Evolutionary conservation across 30 jellyfish, hydroid and myxozoan species (phyloP), one percentile per base, ranked within the genome.

Genomic region (Aurelia aurita): DNA sequence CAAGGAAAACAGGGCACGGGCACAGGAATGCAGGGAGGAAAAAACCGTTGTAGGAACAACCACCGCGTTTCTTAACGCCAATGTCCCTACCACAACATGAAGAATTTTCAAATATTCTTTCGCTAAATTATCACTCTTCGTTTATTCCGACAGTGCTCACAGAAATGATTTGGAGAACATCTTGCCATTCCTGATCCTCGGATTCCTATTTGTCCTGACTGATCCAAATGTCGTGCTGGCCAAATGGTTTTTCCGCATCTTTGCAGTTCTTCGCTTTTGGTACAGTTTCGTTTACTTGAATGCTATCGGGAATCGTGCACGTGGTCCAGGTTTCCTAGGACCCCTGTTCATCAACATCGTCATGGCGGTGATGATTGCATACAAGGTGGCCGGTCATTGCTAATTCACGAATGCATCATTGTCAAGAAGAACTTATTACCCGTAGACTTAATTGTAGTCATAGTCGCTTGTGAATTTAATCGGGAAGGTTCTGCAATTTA

Each of bases 101-200:
- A n/a, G n/a, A n/a, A n/a, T n/a, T n/a, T n/a, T n/a, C n/a, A n/a
- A n/a, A n/a, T n/a, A n/a, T n/a, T n/a, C n/a, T n/a, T n/a, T n/a
- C n/a, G n/a, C n/a, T n/a, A 14, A 39, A 1, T 39, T 39, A 34
- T 6, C 3, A 66, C 6, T 27, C 2, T 20, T 73, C 46, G 2
- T 47, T 47, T 66, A 15, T 29, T 46, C 51, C 26, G 26, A 21
- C 32, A 87, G 96, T 32, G 96, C 96, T 25, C 96, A 87, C 58
- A 44, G 66, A 57, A 87, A 87, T 77, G 96, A 87, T 54, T 28
- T 87, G 86, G 96, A 87, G 67, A 87, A 87, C 87, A 87, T 87
- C 22, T 39, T 87, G 3, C 96, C 96, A 66, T 87, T 88, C 64
- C 67, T 88, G 57, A 39, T 88, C 69, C 39, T 74, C 71, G 96